Evolutionary conservation across 1,140 invertebrate species (phyloP), one percentile per base, ranked within the genome.

Genomic region (Megathymus violae): DNA sequence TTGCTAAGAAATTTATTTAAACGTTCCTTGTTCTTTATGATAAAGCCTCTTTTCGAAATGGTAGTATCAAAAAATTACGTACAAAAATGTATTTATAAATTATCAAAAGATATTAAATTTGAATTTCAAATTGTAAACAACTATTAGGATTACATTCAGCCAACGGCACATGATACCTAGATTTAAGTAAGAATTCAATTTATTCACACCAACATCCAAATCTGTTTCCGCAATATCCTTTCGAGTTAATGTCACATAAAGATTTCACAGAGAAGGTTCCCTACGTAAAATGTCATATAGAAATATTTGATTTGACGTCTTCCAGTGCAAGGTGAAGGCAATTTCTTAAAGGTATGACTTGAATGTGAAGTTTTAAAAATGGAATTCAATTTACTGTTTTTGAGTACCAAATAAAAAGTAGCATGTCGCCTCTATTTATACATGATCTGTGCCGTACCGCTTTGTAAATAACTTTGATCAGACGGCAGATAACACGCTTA

Each of bases 391-490:
- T 31, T 31, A 31, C 27, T 4, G 4, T 5, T 22, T 14, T 38
- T 61, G 4, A 25, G n/a, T 11, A 4, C 10, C 10, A 11, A 36
- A 36, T 11, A 59, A 52, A 67, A 60, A 59, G 38, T 44, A 52
- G 27, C 38, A 60, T 69, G 74, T 62, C 74, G 52, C 62, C 64
- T 75, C 67, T 56, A 72, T 72, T 63, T 60, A 36, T 61, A 62
- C 11, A 63, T 54, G 60, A 14, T 71, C 69, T 66, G 62, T 71
- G 76, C 65, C 60, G 70, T 79, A 77, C 71, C 71, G 73, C 65
- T 84, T 84, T 80, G 75, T 78, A 80, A 70, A 69, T 75, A 75
- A 67, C 65, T 80, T 72, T 76, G 81, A 84, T 84, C 75, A 65
- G 69, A 68, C 72, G 17, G 67, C 40, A 77, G 79, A 84, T 82